Evolutionary conservation across 2,888 invertebrate genomes (phyloP).

Genomic region (Clistopyga incitator): DNA sequence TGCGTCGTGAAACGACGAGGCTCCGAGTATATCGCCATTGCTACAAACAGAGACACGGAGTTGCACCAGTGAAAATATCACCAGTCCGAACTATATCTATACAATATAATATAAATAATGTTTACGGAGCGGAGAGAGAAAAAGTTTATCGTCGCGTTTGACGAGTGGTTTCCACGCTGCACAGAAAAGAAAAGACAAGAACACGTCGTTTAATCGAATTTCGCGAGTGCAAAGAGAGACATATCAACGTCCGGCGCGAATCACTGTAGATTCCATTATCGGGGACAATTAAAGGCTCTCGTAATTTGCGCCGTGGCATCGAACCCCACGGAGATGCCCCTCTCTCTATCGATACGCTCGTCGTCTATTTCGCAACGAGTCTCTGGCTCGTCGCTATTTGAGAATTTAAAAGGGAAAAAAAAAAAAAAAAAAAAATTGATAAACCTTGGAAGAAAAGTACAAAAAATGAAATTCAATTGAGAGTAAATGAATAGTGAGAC

Average conservation of each 20-base stretch:
- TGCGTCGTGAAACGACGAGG: conserved; percentile 43
- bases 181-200: conserved; percentile 6
- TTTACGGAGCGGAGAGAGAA: background rate
- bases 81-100: no score
- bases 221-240: background rate
- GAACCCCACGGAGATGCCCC: conserved; percentile 52
- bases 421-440: no score
- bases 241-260: conserved; percentile 55
- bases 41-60: background rate
- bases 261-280: conserved; percentile 59
- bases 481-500: background rate
- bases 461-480: background rate
- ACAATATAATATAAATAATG: conserved; percentile 1
- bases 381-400: background rate
- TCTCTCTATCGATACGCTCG: background rate
- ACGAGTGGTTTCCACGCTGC: background rate
- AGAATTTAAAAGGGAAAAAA: no score
- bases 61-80: conserved; percentile 26
- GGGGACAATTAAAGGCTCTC: conserved; percentile 62
- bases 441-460: no score
- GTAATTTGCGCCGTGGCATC: conserved; percentile 60
- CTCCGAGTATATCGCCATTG: conserved; percentile 2
- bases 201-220: conserved; percentile 29
- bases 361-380: conserved; percentile 16
- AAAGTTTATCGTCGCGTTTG: conserved; percentile 14